Evolutionary conservation across 1,140 invertebrate species (phyloP), one percentile per base, ranked within the genome.

Genomic region (Lepidotrigona ventralis): DNA sequence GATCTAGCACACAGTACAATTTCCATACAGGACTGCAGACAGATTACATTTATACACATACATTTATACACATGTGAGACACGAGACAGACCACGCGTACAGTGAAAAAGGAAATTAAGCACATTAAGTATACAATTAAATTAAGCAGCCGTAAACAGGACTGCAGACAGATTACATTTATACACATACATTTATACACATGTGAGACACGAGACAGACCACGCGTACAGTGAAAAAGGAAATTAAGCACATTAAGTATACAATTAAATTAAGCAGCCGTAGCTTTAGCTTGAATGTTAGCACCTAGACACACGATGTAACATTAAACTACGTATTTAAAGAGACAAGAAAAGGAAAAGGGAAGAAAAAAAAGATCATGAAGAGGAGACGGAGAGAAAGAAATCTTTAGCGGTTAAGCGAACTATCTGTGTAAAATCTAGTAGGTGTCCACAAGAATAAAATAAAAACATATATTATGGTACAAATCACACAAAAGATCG

Each of bases 401-500:
- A 83, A 86, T 91, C 90, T 90, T 92, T 94, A 94, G 92, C 88
- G 88, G 86, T 89, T 94, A 93, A 93, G 93, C 90, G 92, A 93
- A 81, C 93, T 94, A 94, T 92, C 92, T 93, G 93, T 94, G 93
- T 94, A 94, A 93, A 93, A 93, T 93, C 92, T 93, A 93, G 93
- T 94, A 94, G 93, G 91, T 94, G 93, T 93, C 93, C 93, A 94
- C 93, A 94, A 94, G 92, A 93, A 92, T 92, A 92, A 93, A 94
- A 93, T 94, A 94, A 94, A 94, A 93, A 92, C 93, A 93, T 94
- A 94, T 93, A 94, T 93, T 93, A 92, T 94, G 93, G 93, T 93
- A 94, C 92, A 92, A 93, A 93, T 93, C 91, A 93, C 88, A 92
- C 58, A 92, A 85, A 60, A 53, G 79, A 81, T 85, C 70, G 82